Percentiles rank a stretch among this genome's conserved stretches.
Evolutionary conservation across 1,140 invertebrate species (phyloP).

Genomic region (Mesaphorura yosii): DNA sequence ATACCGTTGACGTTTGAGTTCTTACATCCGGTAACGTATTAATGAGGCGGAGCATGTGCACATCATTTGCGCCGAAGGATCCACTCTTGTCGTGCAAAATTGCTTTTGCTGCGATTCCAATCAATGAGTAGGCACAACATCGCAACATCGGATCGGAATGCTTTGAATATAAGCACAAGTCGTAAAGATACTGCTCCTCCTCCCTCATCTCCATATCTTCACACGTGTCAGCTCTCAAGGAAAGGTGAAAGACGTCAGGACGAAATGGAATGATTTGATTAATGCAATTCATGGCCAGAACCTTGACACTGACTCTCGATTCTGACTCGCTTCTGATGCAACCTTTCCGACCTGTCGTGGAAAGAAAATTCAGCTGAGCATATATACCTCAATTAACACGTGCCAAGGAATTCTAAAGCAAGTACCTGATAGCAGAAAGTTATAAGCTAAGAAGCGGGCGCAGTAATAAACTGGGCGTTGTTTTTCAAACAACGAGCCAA

Average conservation of each 20-base stretch:
- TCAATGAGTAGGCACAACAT: slow-evolving; percentile 53
- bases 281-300: slow-evolving; percentile 62
- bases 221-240: slow-evolving; percentile 36
- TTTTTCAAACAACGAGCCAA: slow-evolving; percentile 53
- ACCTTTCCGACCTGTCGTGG: slow-evolving; percentile 36
- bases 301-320: slow-evolving; percentile 72
- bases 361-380: neutral
- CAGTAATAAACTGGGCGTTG: slow-evolving; percentile 61
- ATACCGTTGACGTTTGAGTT: too few relatives aligned
- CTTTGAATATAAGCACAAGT: slow-evolving; percentile 17
- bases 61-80: too few relatives aligned
- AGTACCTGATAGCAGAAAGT: slow-evolving; percentile 59
- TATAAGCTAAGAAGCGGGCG: slow-evolving; percentile 55
- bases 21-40: too few relatives aligned
- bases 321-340: slow-evolving; percentile 50
- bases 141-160: slow-evolving; percentile 73
- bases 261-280: slow-evolving; percentile 53
- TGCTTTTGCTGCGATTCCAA: slow-evolving; percentile 54
- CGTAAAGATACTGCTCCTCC: slow-evolving; percentile 17
- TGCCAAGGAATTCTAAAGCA: neutral
- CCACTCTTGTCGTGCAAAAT: slow-evolving; percentile 37
- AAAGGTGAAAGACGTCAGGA: slow-evolving; percentile 54
- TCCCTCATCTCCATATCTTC: neutral
- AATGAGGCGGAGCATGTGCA: too few relatives aligned
- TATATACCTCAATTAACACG: too few relatives aligned